Conservation (phyloP, 2,113 vertebrate species). For the Oplegnathus fasciatus region DNA sequence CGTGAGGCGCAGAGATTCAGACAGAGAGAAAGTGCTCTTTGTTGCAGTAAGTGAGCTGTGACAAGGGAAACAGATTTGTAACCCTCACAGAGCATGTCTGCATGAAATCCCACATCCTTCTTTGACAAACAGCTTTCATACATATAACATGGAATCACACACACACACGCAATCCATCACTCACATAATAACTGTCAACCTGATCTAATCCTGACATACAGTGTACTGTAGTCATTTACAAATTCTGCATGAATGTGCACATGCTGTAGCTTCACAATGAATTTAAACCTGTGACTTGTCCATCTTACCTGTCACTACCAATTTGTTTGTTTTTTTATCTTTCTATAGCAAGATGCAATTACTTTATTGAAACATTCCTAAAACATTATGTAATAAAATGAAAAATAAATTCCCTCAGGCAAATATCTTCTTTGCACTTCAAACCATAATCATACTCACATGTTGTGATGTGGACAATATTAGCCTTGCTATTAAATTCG, state of each 20-base stretch:
- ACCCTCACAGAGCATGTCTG: slow-evolving; percentile 39
- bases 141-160: slow-evolving; percentile 16
- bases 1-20: slow-evolving; percentile 11
- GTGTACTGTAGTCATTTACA: slow-evolving; percentile 28
- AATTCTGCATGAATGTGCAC: slow-evolving; percentile 4
- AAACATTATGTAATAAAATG: neutral
- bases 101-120: slow-evolving; percentile 52
- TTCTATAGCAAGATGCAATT: slow-evolving; percentile 19
- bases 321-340: neutral
- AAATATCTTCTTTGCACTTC: slow-evolving; percentile 36
- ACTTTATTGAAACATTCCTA: slow-evolving; percentile 5
- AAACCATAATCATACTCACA: slow-evolving; percentile 28
- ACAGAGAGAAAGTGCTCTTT: slow-evolving; percentile 46
- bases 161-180: slow-evolving; percentile 37
- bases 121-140: slow-evolving; percentile 57
- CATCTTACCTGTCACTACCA: neutral
- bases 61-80: slow-evolving; percentile 62
- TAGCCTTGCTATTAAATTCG: slow-evolving; percentile 13
- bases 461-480: slow-evolving; percentile 1
- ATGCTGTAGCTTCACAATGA: slow-evolving; percentile 1
- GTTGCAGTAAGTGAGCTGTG: slow-evolving; percentile 56
- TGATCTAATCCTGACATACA: slow-evolving; percentile 22
- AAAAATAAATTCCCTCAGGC: slow-evolving; percentile 8
- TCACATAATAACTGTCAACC: slow-evolving; percentile 34
- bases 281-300: slow-evolving; percentile 13